Conservation (phyloP, 1,140 invertebrate genomes). For the Drosophila saltans region DNA sequence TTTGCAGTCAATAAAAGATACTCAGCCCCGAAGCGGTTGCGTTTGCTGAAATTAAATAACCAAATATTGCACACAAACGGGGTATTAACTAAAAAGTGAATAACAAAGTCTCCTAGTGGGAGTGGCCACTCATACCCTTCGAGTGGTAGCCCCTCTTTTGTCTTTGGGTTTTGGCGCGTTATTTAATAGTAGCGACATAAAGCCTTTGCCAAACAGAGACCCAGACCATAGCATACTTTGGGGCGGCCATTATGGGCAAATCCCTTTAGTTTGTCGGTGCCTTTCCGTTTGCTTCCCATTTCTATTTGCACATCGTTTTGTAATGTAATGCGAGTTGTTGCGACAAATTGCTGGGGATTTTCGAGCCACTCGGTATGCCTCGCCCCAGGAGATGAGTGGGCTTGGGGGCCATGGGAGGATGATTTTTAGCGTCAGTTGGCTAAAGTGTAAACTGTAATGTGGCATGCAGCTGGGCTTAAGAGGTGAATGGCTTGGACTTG, state of each 20-base stretch:
- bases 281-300: constrained; percentile 36
- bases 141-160: not conserved
- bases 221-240: constrained; percentile 49
- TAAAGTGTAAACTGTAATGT: constrained; percentile 57
- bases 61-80: constrained; percentile 2
- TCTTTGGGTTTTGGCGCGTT: constrained; percentile 21
- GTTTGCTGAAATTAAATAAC: constrained; percentile 1
- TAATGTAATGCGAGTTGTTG: constrained; percentile 79
- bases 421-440: constrained; percentile 60
- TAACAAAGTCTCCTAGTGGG: constrained; percentile 11
- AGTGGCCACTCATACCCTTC: not conserved
- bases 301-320: constrained; percentile 79
- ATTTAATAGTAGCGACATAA: constrained; percentile 47
- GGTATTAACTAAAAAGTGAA: constrained; percentile 36
- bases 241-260: constrained; percentile 61
- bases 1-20: constrained; percentile 23
- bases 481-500: constrained; percentile 63
- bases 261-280: constrained; percentile 67
- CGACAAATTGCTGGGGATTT: constrained; percentile 76
- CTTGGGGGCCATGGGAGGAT: constrained; percentile 19
- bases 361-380: constrained; percentile 53
- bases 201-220: constrained; percentile 33
- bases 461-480: constrained; percentile 52
- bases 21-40: not conserved
- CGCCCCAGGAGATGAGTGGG: constrained; percentile 6